Evolutionary conservation across 2,113 vertebrate species (phyloP), one percentile per base, ranked within the genome.

Genomic region (Verasper variegatus): DNA sequence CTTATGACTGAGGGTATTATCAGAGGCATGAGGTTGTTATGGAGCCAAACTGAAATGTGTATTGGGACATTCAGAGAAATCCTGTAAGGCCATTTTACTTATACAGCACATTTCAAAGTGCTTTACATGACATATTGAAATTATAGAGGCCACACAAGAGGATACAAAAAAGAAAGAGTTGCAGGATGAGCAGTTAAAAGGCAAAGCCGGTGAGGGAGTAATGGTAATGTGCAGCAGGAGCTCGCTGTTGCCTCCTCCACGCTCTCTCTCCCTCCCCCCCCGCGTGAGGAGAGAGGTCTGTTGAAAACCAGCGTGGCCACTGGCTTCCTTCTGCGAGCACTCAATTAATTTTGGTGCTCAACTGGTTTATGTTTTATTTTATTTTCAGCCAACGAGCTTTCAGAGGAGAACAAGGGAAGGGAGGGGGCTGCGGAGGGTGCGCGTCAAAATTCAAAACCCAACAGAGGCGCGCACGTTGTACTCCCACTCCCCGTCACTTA

Each of bases 291-390:
- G 69, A 74, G 40, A 31, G 71, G 78, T 81, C 58, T 72, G 82
- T 66, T 80, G 73, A 76, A 82, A 82, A 81, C 72, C 83, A 74
- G 78, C 65, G 23, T 51, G 73, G 73, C 52, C 59, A 15, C 77
- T 65, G 80, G 78, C 86, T 26, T 81, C 71, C 51, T 27, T 81
- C 85, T 80, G 76, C 47, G 49, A 73, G 60, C 23, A 20, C 81
- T 86, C 78, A 88, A 86, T 88, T 88, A 85, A 86, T 90, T 78
- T 79, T 74, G 78, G 76, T 84, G 82, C 82, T 92, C 88, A 88
- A 90, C 84, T 88, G 86, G 88, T 63, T 71, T 67, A 68, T 57
- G 0, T 17, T 49, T 49, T 49, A 3, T 0, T 49, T 49, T 9
- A n/a, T 40, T 9, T 40, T 9, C 51, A 26, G 72, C 76, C 24